phyloP scores from a whole-genome alignment of 2,888 invertebrate species.

The Metellina segmentata region DNA sequence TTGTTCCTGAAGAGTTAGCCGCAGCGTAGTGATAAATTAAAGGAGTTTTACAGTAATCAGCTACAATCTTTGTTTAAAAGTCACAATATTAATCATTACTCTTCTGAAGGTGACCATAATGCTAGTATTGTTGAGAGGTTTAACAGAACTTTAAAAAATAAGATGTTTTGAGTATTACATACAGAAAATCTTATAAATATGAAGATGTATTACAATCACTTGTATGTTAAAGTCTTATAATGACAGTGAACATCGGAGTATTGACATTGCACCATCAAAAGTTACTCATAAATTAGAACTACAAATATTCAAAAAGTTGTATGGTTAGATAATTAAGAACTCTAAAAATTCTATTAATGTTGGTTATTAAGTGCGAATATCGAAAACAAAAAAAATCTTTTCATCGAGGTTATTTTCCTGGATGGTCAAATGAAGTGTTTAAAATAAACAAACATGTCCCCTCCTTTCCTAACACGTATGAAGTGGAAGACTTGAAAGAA shows the following conservation, averaged over 20 bases:
- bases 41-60: neutral
- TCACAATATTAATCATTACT: slow-evolving; percentile 28
- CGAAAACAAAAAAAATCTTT: neutral
- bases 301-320: too few relatives aligned
- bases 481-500: neutral
- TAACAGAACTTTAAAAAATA: slow-evolving; percentile 79
- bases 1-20: too few relatives aligned
- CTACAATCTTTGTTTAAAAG: slow-evolving; percentile 1
- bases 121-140: slow-evolving; percentile 79
- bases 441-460: slow-evolving; percentile 1
- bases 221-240: slow-evolving; percentile 46
- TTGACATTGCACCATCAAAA: slow-evolving; percentile 11
- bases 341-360: neutral
- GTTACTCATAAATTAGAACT: too few relatives aligned
- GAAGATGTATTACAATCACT: slow-evolving; percentile 14
- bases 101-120: slow-evolving; percentile 78
- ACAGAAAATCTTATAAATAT: too few relatives aligned
- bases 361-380: slow-evolving; percentile 53
- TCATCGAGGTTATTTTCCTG: neutral
- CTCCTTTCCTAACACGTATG: neutral
- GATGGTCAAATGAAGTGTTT: slow-evolving; percentile 52
- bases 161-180: slow-evolving; percentile 20
- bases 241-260: slow-evolving; percentile 22
- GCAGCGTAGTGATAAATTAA: slow-evolving; percentile 18
- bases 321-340: neutral